These are phyloP conservation scores for Caenorhabditis brenneri DNA, from an alignment of 1,140 invertebrate genomes.

Conservation along the genomic window DNA sequence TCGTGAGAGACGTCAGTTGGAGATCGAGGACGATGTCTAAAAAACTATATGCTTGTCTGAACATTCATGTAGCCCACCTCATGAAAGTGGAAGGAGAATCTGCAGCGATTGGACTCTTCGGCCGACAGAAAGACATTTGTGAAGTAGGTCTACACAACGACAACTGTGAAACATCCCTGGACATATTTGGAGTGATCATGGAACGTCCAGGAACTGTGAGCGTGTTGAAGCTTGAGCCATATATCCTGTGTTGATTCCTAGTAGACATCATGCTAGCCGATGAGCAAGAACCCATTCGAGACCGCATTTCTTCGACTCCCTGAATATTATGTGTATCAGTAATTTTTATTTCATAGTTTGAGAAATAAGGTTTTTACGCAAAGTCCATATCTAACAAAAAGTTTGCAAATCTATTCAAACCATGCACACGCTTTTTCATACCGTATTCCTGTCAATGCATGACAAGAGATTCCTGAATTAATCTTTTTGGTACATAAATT, in stretches of 20 bases:
- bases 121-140: constrained; percentile 39
- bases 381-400: too few species aligned
- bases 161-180: constrained; percentile 54
- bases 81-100: neutral
- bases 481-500: too few species aligned
- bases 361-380: too few species aligned
- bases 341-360: too few species aligned
- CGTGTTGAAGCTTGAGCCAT: constrained; percentile 50
- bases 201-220: constrained; percentile 52
- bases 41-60: too few species aligned
- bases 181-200: constrained; percentile 58
- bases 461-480: constrained; percentile 14
- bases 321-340: too few species aligned
- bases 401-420: neutral
- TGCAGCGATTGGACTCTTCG: constrained; percentile 16
- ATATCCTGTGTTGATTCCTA: constrained; percentile 50
- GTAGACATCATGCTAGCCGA: constrained; percentile 54
- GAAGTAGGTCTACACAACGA: constrained; percentile 43
- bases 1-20: constrained; percentile 49
- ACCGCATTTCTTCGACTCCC: constrained; percentile 53
- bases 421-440: neutral
- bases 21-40: constrained; percentile 15
- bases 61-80: neutral
- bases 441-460: neutral
- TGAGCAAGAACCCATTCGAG: constrained; percentile 52